Base-by-base conservation (phyloP, 2,888 invertebrate genomes). In the Tinea pellionella region DNA sequence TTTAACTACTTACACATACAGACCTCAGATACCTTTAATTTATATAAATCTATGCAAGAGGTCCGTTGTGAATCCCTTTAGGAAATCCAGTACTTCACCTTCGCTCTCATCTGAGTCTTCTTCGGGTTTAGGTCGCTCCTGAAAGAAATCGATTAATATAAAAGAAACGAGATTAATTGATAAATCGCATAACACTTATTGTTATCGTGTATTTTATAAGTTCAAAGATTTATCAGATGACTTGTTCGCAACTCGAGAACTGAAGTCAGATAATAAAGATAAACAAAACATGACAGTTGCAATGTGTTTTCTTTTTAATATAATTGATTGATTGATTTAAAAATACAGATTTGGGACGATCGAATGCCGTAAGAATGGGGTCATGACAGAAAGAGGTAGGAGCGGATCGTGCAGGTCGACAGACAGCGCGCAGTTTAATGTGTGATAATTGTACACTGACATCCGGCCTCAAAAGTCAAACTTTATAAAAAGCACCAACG, bases 21-120 rank as follows among this genome's bases (percentile, higher is more conserved):
- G 37, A 1, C 37, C 11, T 37, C 37, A 6, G 9, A 9, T 37
- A 37, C 37, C 37, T 12, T 37, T 37, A 37, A 37, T 61, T 61
- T 47, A 59, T 61, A 77, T 65, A 65, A 87, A 84, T 65, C 78
- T 76, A 59, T 86, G 79, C 55, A 86, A 65, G 63, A 86, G 74
- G 66, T 85, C 84, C 51, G 80, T 78, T 59, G 84, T 86, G 72
- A 86, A 72, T 65, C 82, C 87, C 63, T 73, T 73, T 32, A 87
- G 68, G 70, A 79, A 84, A 64, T 79, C 81, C 59, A 85, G 75
- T 66, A 86, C 73, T 66, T 85, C 87, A 62, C 63, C 69, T 59
- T 75, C 79, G 58, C 63, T 64, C 29, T 74, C 76, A 3, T 18
- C 47, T 19, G 41, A 19, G n/a, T 59, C 59, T 13, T 59, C 59